These are phyloP conservation scores for Drosophila mojavensis DNA, from an alignment of 1,140 invertebrate species.

Conservation along the genomic window DNA sequence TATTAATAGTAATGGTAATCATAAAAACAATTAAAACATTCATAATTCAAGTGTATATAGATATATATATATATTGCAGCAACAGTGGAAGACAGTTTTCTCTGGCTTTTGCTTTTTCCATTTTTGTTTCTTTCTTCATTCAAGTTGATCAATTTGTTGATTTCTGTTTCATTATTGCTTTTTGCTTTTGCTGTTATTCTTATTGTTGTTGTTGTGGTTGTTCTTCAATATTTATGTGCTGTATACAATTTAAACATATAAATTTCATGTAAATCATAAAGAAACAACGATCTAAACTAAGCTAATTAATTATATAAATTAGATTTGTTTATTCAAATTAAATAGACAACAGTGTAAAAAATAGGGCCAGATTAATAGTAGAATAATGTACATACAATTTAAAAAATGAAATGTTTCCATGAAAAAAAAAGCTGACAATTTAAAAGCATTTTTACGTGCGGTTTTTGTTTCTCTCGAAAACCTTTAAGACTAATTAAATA, in stretches of 20 bases:
- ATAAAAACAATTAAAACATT: constrained; percentile 46
- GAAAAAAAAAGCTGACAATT: constrained; percentile 61
- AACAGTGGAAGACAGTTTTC: constrained; percentile 81
- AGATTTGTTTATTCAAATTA: constrained; percentile 66
- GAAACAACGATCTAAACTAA: constrained; percentile 42
- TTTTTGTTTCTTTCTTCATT: not conserved
- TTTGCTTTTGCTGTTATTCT: constrained; percentile 54
- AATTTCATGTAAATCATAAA: not conserved
- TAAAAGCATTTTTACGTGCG: constrained; percentile 69
- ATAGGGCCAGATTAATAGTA: constrained; percentile 52
- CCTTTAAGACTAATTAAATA: constrained; percentile 66
- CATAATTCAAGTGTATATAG: constrained; percentile 35
- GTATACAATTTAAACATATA: constrained; percentile 47
- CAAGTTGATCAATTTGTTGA: constrained; percentile 22
- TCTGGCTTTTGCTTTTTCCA: constrained; percentile 7
- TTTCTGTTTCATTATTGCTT: constrained; percentile 41
- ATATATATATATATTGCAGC: constrained; percentile 68
- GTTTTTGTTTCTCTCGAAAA: constrained; percentile 61
- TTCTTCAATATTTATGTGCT: constrained; percentile 30
- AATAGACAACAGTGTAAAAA: constrained; percentile 79
- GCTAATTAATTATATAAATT: constrained; percentile 57
- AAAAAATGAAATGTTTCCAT: constrained; percentile 38
- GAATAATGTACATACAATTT: constrained; percentile 77
- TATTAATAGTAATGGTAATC: constrained; percentile 25
- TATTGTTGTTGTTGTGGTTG: constrained; percentile 27